Evolutionary conservation across 2,888 invertebrate species (phyloP).

Genomic region (Liodrosophila aerea): DNA sequence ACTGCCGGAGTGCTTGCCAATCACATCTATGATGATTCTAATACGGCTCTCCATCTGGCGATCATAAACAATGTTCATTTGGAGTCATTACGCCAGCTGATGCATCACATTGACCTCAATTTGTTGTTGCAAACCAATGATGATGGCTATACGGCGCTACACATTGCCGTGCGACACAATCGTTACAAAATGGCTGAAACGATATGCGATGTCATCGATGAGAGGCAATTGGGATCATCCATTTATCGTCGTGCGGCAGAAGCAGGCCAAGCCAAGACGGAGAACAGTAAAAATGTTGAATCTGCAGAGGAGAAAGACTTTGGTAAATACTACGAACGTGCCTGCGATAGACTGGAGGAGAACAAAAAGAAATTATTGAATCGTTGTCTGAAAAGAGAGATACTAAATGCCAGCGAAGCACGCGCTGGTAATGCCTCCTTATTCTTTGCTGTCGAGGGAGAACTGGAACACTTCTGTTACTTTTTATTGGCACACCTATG

Average conservation of each 20-base stretch:
- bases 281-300: conserved; percentile 6
- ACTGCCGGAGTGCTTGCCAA: conserved; percentile 58
- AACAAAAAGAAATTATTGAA: conserved; percentile 24
- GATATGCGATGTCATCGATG: conserved; percentile 72
- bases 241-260: conserved; percentile 45
- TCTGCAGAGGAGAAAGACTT: conserved; percentile 40
- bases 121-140: conserved; percentile 71
- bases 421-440: conserved; percentile 76
- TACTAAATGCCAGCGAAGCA: conserved; percentile 75
- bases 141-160: conserved; percentile 79
- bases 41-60: conserved; percentile 79
- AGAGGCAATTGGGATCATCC: conserved; percentile 47
- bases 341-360: conserved; percentile 51
- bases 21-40: conserved; percentile 70
- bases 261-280: background rate
- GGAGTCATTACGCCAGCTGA: conserved; percentile 61
- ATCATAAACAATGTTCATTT: conserved; percentile 67
- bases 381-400: conserved; percentile 49
- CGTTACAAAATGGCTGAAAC: conserved; percentile 72
- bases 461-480: conserved; percentile 76
- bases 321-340: conserved; percentile 60
- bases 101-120: conserved; percentile 67
- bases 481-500: conserved; percentile 77
- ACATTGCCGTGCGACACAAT: conserved; percentile 76
- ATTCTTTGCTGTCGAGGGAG: conserved; percentile 77